Percentiles rank a stretch among this genome's conserved stretches.
Evolutionary conservation across 2,888 invertebrate genomes (phyloP).

Genomic region (Ferrisia virgata): DNA sequence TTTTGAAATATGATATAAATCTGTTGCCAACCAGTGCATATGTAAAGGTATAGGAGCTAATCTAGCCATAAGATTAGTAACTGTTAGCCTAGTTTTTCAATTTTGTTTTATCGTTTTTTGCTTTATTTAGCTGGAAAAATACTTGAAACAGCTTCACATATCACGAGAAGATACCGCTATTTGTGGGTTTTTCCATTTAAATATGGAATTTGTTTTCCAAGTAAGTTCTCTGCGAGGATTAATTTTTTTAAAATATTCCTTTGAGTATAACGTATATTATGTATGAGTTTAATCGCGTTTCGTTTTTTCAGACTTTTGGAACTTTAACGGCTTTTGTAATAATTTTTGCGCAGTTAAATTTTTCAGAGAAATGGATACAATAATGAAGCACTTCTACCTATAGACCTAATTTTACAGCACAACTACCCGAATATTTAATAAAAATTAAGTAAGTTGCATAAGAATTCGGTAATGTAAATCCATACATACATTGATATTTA

Average conservation of each 20-base stretch:
- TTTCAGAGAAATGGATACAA: conserved; percentile 19
- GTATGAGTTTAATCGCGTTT: not conserved
- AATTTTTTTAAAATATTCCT: not conserved
- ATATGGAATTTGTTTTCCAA: conserved; percentile 35
- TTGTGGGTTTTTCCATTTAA: conserved; percentile 36
- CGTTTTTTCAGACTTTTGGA: conserved; percentile 15
- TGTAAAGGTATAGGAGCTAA: not conserved
- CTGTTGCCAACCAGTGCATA: not conserved
- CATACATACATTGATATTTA: not conserved
- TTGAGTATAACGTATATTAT: not conserved
- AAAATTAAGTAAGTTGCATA: not conserved
- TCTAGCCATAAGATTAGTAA: too few species aligned
- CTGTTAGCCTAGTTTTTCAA: too few species aligned
- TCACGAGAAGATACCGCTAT: not conserved
- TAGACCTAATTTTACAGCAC: too few species aligned
- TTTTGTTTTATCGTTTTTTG: too few species aligned
- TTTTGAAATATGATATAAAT: conserved; percentile 29
- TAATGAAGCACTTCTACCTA: not conserved
- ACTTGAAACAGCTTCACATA: not conserved
- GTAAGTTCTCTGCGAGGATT: not conserved
- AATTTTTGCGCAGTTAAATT: conserved; percentile 24
- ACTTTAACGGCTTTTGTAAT: conserved; percentile 22
- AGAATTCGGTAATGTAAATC: too few species aligned
- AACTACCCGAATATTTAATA: too few species aligned
- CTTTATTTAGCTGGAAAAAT: conserved; percentile 31